Base-by-base conservation (phyloP, 2,888 invertebrate species). In the Aromia moschata region DNA sequence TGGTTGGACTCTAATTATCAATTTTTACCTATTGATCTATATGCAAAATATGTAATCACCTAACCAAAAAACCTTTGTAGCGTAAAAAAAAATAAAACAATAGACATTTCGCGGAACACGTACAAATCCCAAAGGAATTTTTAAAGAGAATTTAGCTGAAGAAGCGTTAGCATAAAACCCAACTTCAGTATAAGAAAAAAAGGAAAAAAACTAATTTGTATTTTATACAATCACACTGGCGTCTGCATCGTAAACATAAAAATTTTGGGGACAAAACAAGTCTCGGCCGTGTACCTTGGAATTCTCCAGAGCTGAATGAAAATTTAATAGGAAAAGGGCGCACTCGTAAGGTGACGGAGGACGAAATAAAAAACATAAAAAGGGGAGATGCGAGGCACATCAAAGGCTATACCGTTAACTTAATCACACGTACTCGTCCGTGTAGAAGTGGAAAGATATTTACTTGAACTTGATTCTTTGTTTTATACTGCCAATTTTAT, bases 191-290 rank as follows among this genome's bases (percentile, higher is more conserved):
- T n/a, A 25, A 5, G 25, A 25, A 25, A 25, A 25, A 25, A 7
- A 5, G 25, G 25, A 43, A 43, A 43, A 20, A 20, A 20, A 40
- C 7, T 7, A 43, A 43, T 43, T 25, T 43, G 12, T 20, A 43
- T 43, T 43, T 43, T 43, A 43, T 43, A 43, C 5, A 43, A 20
- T 40, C 16, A 43, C 12, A 20, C 10, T n/a, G 15, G n/a, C 18
- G 18, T 11, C 41, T 41, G 18, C 41, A 17, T 41, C 41, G 41
- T 43, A 43, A 43, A 20, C 43, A 43, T 43, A 20, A 43, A 43
- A 43, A 20, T 43, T 43, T 16, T 20, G n/a, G 18, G 20, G 43
- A 43, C 43, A 25, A 20, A 43, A 20, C 43, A 43, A 43, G 43
- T 20, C 20, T 20, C 43, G 14, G 1, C 20, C 2, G 31, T 46